These are phyloP conservation scores for Theonella swinhoei DNA, from an alignment of 37 sponge, comb jelly and placozoan genomes.

Conservation along the genomic window DNA sequence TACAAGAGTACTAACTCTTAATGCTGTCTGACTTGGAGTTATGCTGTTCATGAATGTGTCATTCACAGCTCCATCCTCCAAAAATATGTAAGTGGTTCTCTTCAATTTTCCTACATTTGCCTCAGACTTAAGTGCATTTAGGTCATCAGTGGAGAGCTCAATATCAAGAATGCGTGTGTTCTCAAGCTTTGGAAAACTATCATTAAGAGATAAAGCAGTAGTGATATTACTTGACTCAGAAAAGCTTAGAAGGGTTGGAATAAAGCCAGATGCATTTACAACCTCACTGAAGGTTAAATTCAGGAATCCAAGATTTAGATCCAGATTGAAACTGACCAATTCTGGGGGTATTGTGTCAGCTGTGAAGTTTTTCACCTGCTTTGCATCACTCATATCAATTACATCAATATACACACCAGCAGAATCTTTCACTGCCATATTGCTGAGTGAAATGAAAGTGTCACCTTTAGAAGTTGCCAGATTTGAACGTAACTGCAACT, in stretches of 20 bases:
- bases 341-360: constrained; percentile 70
- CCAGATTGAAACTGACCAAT: constrained; percentile 58
- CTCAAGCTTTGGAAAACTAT: constrained; percentile 11
- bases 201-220: constrained; percentile 23
- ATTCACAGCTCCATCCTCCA: constrained; percentile 64
- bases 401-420: constrained; percentile 38
- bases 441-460: constrained; percentile 52
- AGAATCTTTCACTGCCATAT: constrained; percentile 48
- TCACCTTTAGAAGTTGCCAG: constrained; percentile 57
- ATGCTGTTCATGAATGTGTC: constrained; percentile 81
- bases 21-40: constrained; percentile 17
- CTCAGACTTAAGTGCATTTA: constrained; percentile 67
- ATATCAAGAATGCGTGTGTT: constrained; percentile 66
- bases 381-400: constrained; percentile 13
- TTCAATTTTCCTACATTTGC: constrained; percentile 32
- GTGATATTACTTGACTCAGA: constrained; percentile 27
- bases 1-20: constrained; percentile 40
- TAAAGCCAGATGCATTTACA: constrained; percentile 55
- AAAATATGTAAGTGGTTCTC: constrained; percentile 39
- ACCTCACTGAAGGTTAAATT: constrained; percentile 84
- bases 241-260: constrained; percentile 41
- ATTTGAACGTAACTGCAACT: constrained; percentile 39
- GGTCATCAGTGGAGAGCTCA: constrained; percentile 45
- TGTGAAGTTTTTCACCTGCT: constrained; percentile 31
- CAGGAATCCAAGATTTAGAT: constrained; percentile 77